A percentile compares a stretch with the other conserved stretches of the same genome.
Conservation (phyloP, 2,113 vertebrate species). For the Casuarius casuarius region DNA sequence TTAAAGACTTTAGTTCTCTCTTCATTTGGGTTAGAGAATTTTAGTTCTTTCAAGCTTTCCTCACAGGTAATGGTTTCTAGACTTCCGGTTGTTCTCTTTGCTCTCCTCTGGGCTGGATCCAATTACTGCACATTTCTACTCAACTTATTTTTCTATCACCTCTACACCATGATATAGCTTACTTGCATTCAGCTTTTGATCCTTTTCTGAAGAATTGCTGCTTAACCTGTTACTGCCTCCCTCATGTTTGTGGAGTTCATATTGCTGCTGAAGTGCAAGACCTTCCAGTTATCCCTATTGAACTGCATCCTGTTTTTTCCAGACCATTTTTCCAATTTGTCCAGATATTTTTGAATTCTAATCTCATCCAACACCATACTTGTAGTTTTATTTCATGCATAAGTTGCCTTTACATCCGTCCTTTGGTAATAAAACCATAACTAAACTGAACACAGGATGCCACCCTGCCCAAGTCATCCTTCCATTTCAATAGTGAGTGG, state of each 20-base stretch:
- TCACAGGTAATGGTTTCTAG: conserved; percentile 2
- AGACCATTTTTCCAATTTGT: neutral
- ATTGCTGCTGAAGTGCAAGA: neutral
- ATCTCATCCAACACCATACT: neutral
- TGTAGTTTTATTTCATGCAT: neutral
- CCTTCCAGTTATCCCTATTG: neutral
- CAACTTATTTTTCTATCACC: conserved; percentile 45
- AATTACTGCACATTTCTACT: conserved; percentile 38
- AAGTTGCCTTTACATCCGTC: neutral
- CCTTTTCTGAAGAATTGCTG: conserved; percentile 23
- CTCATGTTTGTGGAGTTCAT: neutral
- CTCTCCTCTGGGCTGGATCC: conserved; percentile 46
- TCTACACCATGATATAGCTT: conserved; percentile 25
- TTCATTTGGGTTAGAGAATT: conserved; percentile 7
- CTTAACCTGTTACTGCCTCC: conserved; percentile 1
- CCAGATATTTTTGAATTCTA: neutral
- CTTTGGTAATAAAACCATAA: neutral
- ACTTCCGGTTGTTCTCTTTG: neutral
- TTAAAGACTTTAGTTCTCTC: conserved; percentile 35
- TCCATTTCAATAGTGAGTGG: neutral
- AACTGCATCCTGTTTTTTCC: neutral
- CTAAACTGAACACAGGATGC: accelerated
- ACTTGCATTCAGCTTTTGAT: conserved; percentile 46
- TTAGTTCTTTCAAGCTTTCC: conserved; percentile 2
- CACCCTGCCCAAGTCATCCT: neutral